Evolutionary conservation across 2,113 vertebrate species (phyloP).

Genomic region (Ctenomys sociabilis): DNA sequence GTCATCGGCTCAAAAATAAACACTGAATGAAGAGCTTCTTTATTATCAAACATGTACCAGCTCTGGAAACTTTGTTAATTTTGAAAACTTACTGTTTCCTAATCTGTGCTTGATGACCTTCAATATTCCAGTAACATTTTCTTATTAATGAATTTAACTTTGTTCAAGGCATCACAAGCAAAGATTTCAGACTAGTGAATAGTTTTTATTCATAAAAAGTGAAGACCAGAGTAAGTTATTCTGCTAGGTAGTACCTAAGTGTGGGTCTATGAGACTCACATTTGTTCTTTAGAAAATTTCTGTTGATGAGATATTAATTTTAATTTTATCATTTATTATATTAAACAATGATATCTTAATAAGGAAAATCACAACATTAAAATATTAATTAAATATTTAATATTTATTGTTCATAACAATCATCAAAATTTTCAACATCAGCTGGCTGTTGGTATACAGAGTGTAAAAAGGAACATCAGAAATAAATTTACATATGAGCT

Average conservation of each 20-base stretch:
- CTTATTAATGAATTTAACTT: background rate
- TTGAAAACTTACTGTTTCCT: conserved; percentile 50
- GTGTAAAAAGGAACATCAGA: too few relatives aligned
- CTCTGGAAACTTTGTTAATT: conserved; percentile 67
- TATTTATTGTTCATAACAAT: background rate
- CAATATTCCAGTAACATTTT: background rate
- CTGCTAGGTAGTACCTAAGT: background rate
- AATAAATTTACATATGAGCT: too few relatives aligned
- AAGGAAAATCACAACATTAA: background rate
- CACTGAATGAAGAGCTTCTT: conserved; percentile 10
- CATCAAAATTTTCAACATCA: too few relatives aligned
- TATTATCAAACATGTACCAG: background rate
- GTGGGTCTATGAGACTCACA: background rate
- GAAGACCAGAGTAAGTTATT: background rate
- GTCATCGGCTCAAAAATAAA: conserved; percentile 49
- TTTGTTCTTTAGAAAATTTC: background rate
- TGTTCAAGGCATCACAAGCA: conserved; percentile 25
- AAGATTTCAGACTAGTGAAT: conserved; percentile 23
- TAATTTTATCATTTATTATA: background rate
- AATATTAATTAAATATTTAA: background rate
- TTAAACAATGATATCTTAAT: background rate
- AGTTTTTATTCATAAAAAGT: background rate
- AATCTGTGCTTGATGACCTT: background rate
- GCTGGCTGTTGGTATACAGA: too few relatives aligned
- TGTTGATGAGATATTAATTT: background rate